Evolutionary conservation across 2,113 vertebrate genomes (phyloP), one percentile per base, ranked within the genome.

Genomic region (Serinus canaria): DNA sequence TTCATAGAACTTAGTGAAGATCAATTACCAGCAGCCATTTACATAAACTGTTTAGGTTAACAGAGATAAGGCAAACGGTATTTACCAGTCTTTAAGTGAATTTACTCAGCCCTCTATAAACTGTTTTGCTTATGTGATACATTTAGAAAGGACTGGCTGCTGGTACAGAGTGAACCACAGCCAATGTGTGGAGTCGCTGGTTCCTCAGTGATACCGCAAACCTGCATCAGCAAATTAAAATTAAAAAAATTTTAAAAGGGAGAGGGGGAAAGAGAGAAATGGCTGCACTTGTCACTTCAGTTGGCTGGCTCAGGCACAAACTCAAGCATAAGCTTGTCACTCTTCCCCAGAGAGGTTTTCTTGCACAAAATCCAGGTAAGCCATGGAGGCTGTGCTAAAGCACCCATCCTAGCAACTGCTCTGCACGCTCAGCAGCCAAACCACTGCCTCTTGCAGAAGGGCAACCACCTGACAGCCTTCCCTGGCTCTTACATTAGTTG

Each of bases 31-130:
- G 31, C 55, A 94, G 43, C 50, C 73, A 89, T 74, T 96, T 87
- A 94, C 43, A 83, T 30, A 80, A 93, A 93, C 37, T 92, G 83
- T 94, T 96, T 90, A 93, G 68, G 64, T 94, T 94, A 93, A 77
- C 0, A 81, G 50, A 83, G 94, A 97, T 90, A 93, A 93, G 68
- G 44, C 76, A 90, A 92, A 83, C 73, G 75, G 49, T 92, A 81
- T 97, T 90, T 75, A 92, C 76, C 23, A 67, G 35, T 63, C 64
- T 66, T 77, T 59, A 90, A 95, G 81, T 82, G 84, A 87, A 83
- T 92, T 96, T 87, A 77, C 75, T 91, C 81, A 82, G 52, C 7
- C 41, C 60, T 92, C 76, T 92, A 28, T 93, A 94, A 97, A 94
- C 77, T 87, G 84, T 94, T 96, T 62, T 58, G 50, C 67, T 94